Evolutionary conservation across 2,797 vertebrate species (phyloP).

Genomic region (Lithobates pipiens): DNA sequence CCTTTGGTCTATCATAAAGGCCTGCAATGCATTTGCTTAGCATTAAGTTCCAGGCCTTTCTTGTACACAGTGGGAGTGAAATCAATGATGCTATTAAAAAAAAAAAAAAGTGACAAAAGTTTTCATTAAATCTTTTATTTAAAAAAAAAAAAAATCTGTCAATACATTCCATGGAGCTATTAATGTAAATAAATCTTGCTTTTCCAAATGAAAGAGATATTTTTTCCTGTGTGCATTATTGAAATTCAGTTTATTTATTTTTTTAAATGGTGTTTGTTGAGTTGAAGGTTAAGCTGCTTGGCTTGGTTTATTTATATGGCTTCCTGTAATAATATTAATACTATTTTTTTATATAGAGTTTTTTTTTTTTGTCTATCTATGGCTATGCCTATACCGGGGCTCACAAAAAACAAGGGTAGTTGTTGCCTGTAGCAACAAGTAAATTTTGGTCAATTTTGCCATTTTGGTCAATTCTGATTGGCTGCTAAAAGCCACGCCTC

Average conservation of each 20-base stretch:
- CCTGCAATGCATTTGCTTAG: slow-evolving; percentile 15
- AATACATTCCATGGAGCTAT: not conserved
- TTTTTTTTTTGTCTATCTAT: too few species aligned
- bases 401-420: too few species aligned
- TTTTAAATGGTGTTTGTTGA: not conserved
- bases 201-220: not conserved
- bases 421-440: too few species aligned
- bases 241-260: too few species aligned
- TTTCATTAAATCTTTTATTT: not conserved
- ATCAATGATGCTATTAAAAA: too few species aligned
- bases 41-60: not conserved
- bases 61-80: not conserved
- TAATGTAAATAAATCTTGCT: slow-evolving; percentile 13
- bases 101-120: not conserved
- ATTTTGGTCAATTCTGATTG: too few species aligned
- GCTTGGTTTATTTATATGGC: too few species aligned
- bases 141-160: not conserved
- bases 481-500: too few species aligned
- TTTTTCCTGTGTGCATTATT: slow-evolving; percentile 32
- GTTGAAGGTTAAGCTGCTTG: not conserved
- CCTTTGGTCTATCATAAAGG: not conserved
- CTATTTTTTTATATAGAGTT: too few species aligned
- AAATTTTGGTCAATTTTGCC: too few species aligned
- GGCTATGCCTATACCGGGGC: too few species aligned
- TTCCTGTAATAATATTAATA: too few species aligned